A percentile compares a stretch with the other conserved stretches of the same genome.
These are phyloP conservation scores for Acanthopagrus latus DNA, from an alignment of 2,797 vertebrate genomes.

Conservation along the genomic window DNA sequence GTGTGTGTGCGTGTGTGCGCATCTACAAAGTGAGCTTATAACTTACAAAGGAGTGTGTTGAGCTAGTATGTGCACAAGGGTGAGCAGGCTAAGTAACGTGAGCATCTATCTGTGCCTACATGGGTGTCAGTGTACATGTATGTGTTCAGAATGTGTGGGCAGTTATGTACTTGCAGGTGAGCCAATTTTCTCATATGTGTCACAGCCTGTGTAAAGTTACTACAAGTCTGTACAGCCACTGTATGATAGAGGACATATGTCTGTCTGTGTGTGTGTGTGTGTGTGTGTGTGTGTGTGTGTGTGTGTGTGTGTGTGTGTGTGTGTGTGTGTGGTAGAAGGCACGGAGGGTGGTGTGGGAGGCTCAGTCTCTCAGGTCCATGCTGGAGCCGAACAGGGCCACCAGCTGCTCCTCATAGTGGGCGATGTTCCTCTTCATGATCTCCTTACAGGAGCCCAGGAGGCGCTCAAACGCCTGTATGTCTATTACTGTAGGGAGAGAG, in stretches of 20 bases:
- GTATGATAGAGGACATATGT: constrained; percentile 55
- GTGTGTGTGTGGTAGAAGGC: constrained; percentile 82
- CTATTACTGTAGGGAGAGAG: constrained; percentile 89
- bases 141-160: constrained; percentile 38
- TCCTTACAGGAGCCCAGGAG: constrained; percentile 99
- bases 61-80: constrained; percentile 66
- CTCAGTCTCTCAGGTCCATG: constrained; percentile 95
- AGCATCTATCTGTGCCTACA: constrained; percentile 61
- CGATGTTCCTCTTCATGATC: constrained; percentile 99
- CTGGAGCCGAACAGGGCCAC: constrained; percentile 99
- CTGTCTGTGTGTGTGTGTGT: constrained; percentile 33
- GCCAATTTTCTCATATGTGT: constrained; percentile 53
- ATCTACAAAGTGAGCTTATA: constrained; percentile 66
- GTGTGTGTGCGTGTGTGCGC: constrained; percentile 23
- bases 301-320: constrained; percentile 53
- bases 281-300: constrained; percentile 53
- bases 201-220: constrained; percentile 65
- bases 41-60: constrained; percentile 74
- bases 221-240: constrained; percentile 57
- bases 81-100: constrained; percentile 69
- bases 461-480: constrained; percentile 97
- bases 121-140: constrained; percentile 38
- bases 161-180: constrained; percentile 54
- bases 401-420: constrained; percentile 98
- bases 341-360: constrained; percentile 82